Conservation (phyloP, 2,113 vertebrate species). For the Heptranchias perlo region DNA sequence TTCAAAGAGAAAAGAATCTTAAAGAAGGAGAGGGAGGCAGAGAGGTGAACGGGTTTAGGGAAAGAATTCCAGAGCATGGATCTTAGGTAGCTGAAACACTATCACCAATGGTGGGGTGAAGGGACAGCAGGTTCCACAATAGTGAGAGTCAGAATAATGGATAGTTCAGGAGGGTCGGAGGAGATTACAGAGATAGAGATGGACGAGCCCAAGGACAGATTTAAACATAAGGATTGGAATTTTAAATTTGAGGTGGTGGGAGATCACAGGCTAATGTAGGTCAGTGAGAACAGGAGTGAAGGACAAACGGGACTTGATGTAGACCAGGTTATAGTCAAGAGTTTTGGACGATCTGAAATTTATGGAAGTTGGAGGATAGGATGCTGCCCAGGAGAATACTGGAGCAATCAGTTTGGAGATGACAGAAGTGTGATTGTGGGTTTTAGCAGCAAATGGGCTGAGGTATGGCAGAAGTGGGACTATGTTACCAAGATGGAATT, state of each 20-base stretch:
- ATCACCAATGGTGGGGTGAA: neutral
- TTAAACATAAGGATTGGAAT: neutral
- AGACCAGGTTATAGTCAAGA: neutral
- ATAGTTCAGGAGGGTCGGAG: neutral
- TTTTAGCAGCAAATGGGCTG: neutral
- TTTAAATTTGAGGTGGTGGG: neutral
- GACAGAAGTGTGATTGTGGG: neutral
- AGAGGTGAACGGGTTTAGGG: neutral
- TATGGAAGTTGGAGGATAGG: neutral
- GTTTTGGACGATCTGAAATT: neutral
- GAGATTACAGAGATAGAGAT: neutral
- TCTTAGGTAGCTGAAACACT: neutral
- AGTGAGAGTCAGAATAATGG: too few species aligned
- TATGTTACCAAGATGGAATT: neutral
- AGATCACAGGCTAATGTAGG: neutral
- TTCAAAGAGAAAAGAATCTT: neutral
- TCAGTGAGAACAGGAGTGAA: neutral
- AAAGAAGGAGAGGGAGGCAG: neutral
- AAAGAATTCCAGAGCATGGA: neutral
- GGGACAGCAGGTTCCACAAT: neutral
- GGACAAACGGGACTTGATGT: neutral
- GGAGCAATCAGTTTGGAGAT: neutral
- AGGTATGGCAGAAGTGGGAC: neutral
- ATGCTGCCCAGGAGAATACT: neutral
- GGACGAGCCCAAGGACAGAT: neutral